These are phyloP conservation scores for Turritopsis rubra DNA, from an alignment of 30 jellyfish, hydroid and myxozoan species.

Conservation along the genomic window DNA sequence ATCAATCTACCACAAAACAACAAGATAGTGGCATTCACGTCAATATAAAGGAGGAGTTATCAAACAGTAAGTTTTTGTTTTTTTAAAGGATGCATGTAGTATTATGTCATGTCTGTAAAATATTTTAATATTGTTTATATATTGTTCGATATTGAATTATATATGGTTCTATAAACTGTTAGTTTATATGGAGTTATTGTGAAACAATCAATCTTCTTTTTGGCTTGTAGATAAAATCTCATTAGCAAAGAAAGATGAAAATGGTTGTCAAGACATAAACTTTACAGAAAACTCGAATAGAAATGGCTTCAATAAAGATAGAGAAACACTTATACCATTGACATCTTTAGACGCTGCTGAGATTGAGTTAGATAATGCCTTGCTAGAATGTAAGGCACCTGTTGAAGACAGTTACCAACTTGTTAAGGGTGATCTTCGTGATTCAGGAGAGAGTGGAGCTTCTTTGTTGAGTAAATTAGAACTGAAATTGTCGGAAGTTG, in stretches of 20 bases:
- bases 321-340: neutral
- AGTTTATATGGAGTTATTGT: neutral
- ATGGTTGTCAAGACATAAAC: neutral
- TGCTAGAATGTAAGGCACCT: neutral
- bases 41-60: neutral
- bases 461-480: conserved; percentile 4
- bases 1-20: neutral
- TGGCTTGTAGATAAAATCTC: neutral
- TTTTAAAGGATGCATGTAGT: no score
- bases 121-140: no score
- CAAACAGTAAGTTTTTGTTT: neutral
- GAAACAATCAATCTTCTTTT: no score
- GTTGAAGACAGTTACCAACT: neutral
- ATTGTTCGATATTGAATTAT: neutral
- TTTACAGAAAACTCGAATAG: neutral
- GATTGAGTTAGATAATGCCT: conserved; percentile 1
- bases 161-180: neutral
- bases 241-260: neutral
- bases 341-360: neutral
- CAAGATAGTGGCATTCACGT: neutral
- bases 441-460: conserved; percentile 1
- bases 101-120: no score
- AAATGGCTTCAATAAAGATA: neutral
- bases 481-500: neutral
- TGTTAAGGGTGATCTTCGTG: neutral